Conservation (phyloP, 2,888 invertebrate genomes). For the Apomyelois bistriatella region DNA sequence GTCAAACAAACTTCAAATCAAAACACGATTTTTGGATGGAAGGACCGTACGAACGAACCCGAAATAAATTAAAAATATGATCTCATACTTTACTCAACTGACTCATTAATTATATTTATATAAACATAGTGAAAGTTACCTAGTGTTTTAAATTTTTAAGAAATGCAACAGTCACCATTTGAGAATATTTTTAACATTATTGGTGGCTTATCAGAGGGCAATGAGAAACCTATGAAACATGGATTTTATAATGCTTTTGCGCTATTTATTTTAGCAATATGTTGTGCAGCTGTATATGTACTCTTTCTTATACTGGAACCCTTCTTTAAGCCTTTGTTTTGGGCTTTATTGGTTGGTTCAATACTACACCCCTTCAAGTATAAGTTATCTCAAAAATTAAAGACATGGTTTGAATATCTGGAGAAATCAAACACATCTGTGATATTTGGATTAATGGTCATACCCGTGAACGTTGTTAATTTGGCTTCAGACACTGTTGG, state of each 20-base stretch:
- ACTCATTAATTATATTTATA: constrained; percentile 2
- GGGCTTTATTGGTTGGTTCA: constrained; percentile 98
- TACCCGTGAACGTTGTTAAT: constrained; percentile 89
- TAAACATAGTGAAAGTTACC: constrained; percentile 14
- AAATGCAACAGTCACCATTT: constrained; percentile 80
- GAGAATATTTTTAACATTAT: constrained; percentile 85
- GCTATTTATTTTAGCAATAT: constrained; percentile 85
- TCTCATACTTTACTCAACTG: constrained; percentile 35
- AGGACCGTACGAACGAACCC: constrained; percentile 12
- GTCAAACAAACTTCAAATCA: too few species aligned
- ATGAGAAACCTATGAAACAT: constrained; percentile 94
- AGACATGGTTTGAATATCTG: constrained; percentile 87
- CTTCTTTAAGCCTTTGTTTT: constrained; percentile 95
- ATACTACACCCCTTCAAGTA: constrained; percentile 97
- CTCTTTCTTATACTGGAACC: constrained; percentile 93
- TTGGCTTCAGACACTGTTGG: constrained; percentile 87
- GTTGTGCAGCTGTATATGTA: constrained; percentile 85
- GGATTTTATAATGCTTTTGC: constrained; percentile 94
- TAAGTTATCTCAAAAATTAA: constrained; percentile 85
- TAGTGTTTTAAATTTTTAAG: constrained; percentile 18
- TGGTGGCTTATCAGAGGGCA: constrained; percentile 85
- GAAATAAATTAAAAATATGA: constrained; percentile 45
- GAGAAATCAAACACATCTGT: constrained; percentile 85
- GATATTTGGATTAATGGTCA: constrained; percentile 76
- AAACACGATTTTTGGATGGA: too few species aligned